phyloP scores from a whole-genome alignment of 1,140 invertebrate species.

The Pachypeltis micranthus region DNA sequence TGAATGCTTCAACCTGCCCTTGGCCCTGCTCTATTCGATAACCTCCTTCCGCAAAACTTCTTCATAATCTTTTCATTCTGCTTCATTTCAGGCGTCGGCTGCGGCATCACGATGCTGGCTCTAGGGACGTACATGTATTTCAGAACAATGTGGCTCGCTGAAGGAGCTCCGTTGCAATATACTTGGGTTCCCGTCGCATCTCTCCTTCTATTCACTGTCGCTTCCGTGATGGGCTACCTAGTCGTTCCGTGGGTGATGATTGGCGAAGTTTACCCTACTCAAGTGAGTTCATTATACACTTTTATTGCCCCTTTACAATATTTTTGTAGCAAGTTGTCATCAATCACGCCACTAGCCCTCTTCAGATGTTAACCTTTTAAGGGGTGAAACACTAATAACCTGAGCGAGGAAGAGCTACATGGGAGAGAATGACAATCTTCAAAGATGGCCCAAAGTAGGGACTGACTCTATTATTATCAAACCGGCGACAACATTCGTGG shows the following conservation, averaged over 20 bases:
- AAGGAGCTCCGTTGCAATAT: slow-evolving; percentile 32
- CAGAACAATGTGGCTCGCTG: slow-evolving; percentile 34
- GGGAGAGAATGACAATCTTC: too few relatives aligned
- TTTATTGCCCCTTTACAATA: slow-evolving; percentile 9
- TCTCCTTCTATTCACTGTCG: slow-evolving; percentile 48
- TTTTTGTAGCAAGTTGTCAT: not conserved
- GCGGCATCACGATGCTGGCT: slow-evolving; percentile 48
- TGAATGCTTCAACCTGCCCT: too few relatives aligned
- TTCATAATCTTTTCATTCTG: too few relatives aligned
- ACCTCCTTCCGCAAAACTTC: too few relatives aligned
- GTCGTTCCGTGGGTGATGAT: slow-evolving; percentile 64
- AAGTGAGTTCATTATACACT: slow-evolving; percentile 24
- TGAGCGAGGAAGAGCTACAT: too few relatives aligned
- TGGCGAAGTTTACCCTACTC: slow-evolving; percentile 50
- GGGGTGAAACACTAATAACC: too few relatives aligned
- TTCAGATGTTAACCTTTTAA: too few relatives aligned
- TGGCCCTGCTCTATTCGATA: too few relatives aligned
- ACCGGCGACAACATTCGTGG: too few relatives aligned
- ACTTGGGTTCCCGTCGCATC: slow-evolving; percentile 51
- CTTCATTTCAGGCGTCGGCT: slow-evolving; percentile 44
- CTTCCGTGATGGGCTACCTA: slow-evolving; percentile 52
- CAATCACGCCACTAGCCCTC: too few relatives aligned
- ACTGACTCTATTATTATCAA: too few relatives aligned
- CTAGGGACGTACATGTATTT: slow-evolving; percentile 43
- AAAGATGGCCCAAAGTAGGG: too few relatives aligned